Evolutionary conservation across 2,888 invertebrate genomes (phyloP), one percentile per base, ranked within the genome.

Genomic region (Heliconius erato): DNA sequence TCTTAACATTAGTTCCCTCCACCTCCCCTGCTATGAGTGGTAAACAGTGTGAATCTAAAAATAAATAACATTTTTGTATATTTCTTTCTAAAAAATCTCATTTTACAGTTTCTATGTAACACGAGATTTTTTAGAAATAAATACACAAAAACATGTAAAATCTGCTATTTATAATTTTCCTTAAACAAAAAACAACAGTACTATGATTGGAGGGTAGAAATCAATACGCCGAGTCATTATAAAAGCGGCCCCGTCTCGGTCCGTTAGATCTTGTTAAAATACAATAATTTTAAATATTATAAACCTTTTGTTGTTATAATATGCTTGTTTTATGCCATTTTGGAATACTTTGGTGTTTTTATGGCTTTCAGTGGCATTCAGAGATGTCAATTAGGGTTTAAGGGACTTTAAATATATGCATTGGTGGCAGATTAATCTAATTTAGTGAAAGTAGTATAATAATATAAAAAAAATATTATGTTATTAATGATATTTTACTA

Each of bases 241-340:
- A 68, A 74, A 68, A 79, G 78, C 49, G 77, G 82, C 35, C 82
- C 35, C 84, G 67, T 65, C 80, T 82, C 82, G 80, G 80, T 80
- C 82, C 80, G 80, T 84, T 84, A 82, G 78, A 82, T 80, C 80
- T 82, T 82, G 80, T 82, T 84, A 82, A 82, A 84, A 80, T 40
- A 77, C 63, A 63, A 26, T 40, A 1, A 77, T 77, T 63, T 40
- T 14, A 35, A 35, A 65, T 40, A 44, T 35, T 19, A 26, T 54
- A n/a, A 14, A 26, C 16, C 63, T 40, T 19, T 40, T 74, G 40
- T 16, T 32, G 11, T 44, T 23, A 26, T 65, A 26, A 65, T 23
- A 32, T 32, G 69, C 23, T 7, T 23, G 32, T 23, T 69, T 69
- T 35, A 32, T 68, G 0, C 68, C 16, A 19, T 68, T 68, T 1